Evolutionary conservation across 2,113 vertebrate species (phyloP).

Genomic region (Pachycephala philippinensis): DNA sequence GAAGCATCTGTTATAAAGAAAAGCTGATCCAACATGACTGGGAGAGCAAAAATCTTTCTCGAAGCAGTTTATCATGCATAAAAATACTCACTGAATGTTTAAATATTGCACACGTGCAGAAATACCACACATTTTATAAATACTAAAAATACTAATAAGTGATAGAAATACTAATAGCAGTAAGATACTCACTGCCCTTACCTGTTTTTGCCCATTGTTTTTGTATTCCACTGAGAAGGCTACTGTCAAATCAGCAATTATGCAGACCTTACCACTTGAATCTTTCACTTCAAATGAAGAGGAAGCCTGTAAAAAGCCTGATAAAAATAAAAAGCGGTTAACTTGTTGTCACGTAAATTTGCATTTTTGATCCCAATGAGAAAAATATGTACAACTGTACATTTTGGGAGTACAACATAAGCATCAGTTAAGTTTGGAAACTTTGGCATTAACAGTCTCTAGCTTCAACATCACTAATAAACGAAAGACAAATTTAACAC

Average conservation of each 20-base stretch:
- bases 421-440: not conserved
- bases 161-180: not conserved
- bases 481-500: not conserved
- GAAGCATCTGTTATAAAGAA: not conserved
- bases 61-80: not conserved
- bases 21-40: not conserved
- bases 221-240: constrained; percentile 77
- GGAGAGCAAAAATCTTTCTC: not conserved
- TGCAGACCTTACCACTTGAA: constrained; percentile 74
- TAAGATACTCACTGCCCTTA: not conserved
- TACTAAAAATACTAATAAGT: not conserved
- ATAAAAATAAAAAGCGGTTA: not conserved
- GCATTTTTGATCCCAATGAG: not conserved
- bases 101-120: fast-evolving
- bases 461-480: not conserved
- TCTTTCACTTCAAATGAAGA: constrained; percentile 82
- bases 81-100: not conserved
- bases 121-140: not conserved
- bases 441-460: not conserved
- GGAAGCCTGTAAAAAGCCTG: constrained; percentile 65
- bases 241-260: constrained; percentile 83
- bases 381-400: fast-evolving
- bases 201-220: constrained; percentile 8
- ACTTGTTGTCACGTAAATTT: not conserved
- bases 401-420: not conserved